Conservation (phyloP, 2,113 vertebrate genomes). For the Amphilophus citrinellus region DNA sequence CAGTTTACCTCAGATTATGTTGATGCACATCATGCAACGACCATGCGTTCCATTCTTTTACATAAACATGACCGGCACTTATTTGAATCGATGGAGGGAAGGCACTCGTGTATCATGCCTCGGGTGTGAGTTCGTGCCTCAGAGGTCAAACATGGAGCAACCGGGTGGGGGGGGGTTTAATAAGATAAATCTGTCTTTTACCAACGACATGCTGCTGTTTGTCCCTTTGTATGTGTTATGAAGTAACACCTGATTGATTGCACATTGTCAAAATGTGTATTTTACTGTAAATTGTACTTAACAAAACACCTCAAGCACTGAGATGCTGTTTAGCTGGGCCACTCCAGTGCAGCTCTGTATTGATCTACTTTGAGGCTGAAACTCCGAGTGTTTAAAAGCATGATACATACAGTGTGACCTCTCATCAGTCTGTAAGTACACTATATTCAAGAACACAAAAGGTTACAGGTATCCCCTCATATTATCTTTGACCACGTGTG, state of each 20-base stretch:
- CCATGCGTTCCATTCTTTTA: constrained; percentile 54
- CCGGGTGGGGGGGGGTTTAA: neutral
- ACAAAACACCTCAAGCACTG: constrained; percentile 33
- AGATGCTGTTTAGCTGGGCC: constrained; percentile 7
- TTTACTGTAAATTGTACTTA: constrained; percentile 46
- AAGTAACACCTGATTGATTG: constrained; percentile 30
- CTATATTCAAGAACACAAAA: constrained; percentile 63
- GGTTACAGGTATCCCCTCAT: constrained; percentile 69
- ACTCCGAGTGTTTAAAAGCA: constrained; percentile 49
- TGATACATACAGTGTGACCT: constrained; percentile 54
- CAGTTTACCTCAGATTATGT: constrained; percentile 76
- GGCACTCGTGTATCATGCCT: constrained; percentile 27
- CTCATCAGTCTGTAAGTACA: constrained; percentile 62
- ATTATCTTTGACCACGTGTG: constrained; percentile 78
- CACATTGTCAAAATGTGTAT: constrained; percentile 41
- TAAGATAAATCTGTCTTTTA: constrained; percentile 26
- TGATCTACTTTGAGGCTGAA: constrained; percentile 27
- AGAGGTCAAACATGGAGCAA: constrained; percentile 5
- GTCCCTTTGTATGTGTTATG: constrained; percentile 26
- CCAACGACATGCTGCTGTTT: constrained; percentile 41
- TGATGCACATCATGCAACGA: constrained; percentile 65
- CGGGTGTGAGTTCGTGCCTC: neutral
- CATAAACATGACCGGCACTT: constrained; percentile 49
- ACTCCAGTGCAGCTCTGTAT: constrained; percentile 7
- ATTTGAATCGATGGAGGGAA: constrained; percentile 37